Percentiles rank a stretch among this genome's conserved stretches.
These are phyloP conservation scores for Rhinophrynus dorsalis DNA, from an alignment of 2,797 vertebrate species.

Conservation along the genomic window DNA sequence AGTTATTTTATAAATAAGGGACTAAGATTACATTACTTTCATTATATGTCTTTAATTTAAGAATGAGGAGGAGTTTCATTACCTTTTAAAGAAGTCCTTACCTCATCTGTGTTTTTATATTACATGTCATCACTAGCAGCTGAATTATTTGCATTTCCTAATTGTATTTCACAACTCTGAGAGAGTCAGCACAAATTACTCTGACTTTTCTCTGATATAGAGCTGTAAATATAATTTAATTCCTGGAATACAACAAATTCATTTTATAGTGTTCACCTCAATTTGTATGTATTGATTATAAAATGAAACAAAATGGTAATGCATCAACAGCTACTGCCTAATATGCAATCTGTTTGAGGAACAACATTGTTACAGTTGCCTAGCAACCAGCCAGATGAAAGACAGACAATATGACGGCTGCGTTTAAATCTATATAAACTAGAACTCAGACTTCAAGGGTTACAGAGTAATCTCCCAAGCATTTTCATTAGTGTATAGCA, in stretches of 20 bases:
- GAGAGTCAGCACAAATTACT: background rate
- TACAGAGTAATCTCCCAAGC: constrained; percentile 18
- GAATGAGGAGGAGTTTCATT: too few relatives aligned
- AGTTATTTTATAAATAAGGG: too few relatives aligned
- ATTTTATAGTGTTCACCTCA: constrained; percentile 24
- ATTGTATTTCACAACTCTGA: background rate
- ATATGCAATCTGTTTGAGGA: constrained; percentile 12
- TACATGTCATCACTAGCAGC: too few relatives aligned
- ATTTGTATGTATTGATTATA: constrained; percentile 36
- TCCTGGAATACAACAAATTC: constrained; percentile 14
- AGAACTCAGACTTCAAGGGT: constrained; percentile 52
- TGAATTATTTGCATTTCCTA: background rate
- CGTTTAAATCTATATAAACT: constrained; percentile 47
- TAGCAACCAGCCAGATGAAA: constrained; percentile 52
- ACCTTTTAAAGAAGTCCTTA: too few relatives aligned
- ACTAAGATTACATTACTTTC: too few relatives aligned
- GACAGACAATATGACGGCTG: constrained; percentile 19
- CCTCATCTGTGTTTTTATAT: too few relatives aligned
- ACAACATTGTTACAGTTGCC: constrained; percentile 42
- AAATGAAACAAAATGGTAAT: constrained; percentile 27
- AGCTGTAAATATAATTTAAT: constrained; percentile 27
- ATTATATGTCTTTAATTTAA: too few relatives aligned
- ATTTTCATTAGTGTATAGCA: background rate
- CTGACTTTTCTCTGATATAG: background rate
- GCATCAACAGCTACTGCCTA: constrained; percentile 26